Conservation (phyloP, 2,113 vertebrate species). For the Tetrao urogallus region DNA sequence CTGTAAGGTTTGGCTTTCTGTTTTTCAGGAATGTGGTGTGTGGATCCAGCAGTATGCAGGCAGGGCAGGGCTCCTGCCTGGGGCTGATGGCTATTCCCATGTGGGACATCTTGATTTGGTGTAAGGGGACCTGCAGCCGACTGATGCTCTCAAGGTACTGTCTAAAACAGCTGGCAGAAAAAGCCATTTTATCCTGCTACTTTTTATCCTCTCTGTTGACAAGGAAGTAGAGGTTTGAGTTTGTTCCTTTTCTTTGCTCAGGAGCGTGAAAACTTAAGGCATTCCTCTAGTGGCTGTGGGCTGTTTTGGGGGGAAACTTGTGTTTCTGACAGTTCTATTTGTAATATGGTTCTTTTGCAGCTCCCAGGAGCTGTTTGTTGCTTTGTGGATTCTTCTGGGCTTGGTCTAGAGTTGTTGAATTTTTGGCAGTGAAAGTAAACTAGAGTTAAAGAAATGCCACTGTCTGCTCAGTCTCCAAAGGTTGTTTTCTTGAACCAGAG, state of each 20-base stretch:
- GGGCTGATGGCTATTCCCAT: background rate
- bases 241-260: background rate
- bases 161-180: background rate
- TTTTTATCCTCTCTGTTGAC: background rate
- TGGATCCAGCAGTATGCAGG: fast-evolving
- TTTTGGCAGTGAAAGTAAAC: background rate
- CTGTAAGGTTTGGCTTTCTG: background rate
- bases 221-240: background rate
- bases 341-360: background rate
- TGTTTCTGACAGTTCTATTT: background rate
- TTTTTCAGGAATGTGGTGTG: background rate
- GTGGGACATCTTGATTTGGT: fast-evolving
- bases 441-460: background rate
- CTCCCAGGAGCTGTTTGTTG: background rate
- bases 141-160: background rate
- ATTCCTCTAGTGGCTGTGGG: too few relatives aligned
- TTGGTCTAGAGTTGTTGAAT: background rate
- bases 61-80: background rate
- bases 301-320: background rate
- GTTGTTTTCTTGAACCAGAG: background rate
- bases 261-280: background rate
- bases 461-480: background rate
- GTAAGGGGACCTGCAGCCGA: background rate
- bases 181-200: background rate
- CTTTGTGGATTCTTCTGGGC: background rate